Evolutionary conservation across 1,140 invertebrate species (phyloP).

Genomic region (Propsilocerus akamusi): DNA sequence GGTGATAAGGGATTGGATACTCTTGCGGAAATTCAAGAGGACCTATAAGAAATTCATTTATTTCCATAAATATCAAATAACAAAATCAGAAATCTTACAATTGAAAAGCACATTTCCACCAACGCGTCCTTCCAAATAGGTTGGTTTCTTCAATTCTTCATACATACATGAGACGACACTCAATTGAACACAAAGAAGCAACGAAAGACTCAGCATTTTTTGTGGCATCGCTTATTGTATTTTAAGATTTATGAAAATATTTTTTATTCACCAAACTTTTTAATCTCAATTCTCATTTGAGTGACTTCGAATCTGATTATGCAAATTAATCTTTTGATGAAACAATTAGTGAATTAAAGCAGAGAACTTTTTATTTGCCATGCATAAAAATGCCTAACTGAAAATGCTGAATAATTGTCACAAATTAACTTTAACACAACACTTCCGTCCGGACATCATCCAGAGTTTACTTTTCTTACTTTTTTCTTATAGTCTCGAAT

Average conservation of each 20-base stretch:
- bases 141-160: slow-evolving; percentile 37
- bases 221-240: too few relatives aligned
- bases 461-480: too few relatives aligned
- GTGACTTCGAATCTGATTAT: background rate
- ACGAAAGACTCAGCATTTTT: slow-evolving; percentile 8
- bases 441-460: too few relatives aligned
- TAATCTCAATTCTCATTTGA: background rate
- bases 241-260: too few relatives aligned
- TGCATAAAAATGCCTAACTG: too few relatives aligned
- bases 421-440: too few relatives aligned
- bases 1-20: slow-evolving; percentile 68
- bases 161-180: slow-evolving; percentile 12
- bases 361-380: background rate
- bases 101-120: slow-evolving; percentile 75
- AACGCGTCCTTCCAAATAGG: slow-evolving; percentile 54
- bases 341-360: background rate
- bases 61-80: background rate
- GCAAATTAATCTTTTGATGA: background rate
- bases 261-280: background rate
- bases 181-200: slow-evolving; percentile 10
- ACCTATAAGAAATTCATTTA: background rate
- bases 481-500: too few relatives aligned
- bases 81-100: slow-evolving; percentile 27
- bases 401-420: too few relatives aligned
- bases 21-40: slow-evolving; percentile 77